Percentiles rank a stretch among this genome's conserved stretches.
Evolutionary conservation across 1,140 invertebrate genomes (phyloP).

Genomic region (Aplysia californica): DNA sequence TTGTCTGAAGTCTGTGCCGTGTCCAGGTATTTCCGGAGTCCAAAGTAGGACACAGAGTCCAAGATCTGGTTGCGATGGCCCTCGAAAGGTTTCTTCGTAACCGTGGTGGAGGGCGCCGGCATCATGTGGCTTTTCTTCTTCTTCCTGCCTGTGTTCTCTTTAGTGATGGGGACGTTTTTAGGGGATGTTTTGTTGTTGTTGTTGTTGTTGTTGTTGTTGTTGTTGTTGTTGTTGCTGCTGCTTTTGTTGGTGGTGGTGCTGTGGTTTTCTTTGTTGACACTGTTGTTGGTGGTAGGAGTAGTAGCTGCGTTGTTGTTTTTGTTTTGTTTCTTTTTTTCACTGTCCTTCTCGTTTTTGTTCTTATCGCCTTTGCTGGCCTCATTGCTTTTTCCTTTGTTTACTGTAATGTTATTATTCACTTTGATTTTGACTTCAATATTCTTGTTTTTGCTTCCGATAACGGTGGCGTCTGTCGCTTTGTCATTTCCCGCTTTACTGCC

Average conservation of each 20-base stretch:
- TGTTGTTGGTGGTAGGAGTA: not conserved
- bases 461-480: too few relatives aligned
- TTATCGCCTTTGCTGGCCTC: not conserved
- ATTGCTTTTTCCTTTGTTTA: not conserved
- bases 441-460: too few relatives aligned
- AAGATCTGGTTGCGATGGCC: not conserved
- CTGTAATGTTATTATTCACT: too few relatives aligned
- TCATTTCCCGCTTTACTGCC: too few relatives aligned
- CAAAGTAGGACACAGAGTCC: constrained; percentile 10
- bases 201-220: not conserved
- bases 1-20: not conserved
- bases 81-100: too few relatives aligned
- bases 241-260: not conserved
- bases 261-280: not conserved
- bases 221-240: not conserved
- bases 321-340: not conserved
- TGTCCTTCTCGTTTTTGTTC: not conserved
- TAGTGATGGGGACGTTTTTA: not conserved
- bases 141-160: too few relatives aligned
- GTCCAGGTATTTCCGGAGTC: not conserved
- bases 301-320: not conserved
- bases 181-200: not conserved
- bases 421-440: too few relatives aligned
- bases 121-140: too few relatives aligned
- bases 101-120: not conserved